Evolutionary conservation across 37 sponge, comb jelly and placozoan species (phyloP).

Genomic region (Halisarca cf. caerulea): DNA sequence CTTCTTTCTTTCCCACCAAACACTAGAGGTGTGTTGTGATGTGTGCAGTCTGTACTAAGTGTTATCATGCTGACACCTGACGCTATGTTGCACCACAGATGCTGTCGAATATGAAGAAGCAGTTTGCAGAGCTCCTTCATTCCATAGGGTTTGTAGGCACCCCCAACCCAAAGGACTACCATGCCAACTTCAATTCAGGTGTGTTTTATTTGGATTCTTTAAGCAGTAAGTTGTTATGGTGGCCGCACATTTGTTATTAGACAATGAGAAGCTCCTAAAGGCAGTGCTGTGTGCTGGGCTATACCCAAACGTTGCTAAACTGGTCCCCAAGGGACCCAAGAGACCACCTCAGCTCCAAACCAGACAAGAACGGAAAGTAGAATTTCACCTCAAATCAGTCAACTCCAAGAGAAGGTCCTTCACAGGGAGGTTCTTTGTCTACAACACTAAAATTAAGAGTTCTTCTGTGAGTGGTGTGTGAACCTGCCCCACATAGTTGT

Average conservation of each 20-base stretch:
- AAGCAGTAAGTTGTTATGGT: not conserved
- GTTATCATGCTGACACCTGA: not conserved
- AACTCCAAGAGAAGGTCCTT: slow-evolving; percentile 45
- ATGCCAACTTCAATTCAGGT: slow-evolving; percentile 69
- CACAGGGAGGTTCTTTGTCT: slow-evolving; percentile 59
- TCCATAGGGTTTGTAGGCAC: slow-evolving; percentile 61
- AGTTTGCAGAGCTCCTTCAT: slow-evolving; percentile 75
- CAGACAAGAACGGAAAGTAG: slow-evolving; percentile 50
- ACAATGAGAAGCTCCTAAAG: slow-evolving; percentile 69
- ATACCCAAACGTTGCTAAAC: slow-evolving; percentile 81
- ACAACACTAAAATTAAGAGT: slow-evolving; percentile 64
- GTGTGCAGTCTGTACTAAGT: not conserved
- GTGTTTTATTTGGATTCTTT: not conserved
- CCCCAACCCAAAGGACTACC: slow-evolving; percentile 39
- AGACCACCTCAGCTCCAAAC: slow-evolving; percentile 66
- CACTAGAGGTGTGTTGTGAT: slow-evolving; percentile 53
- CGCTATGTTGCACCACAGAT: slow-evolving; percentile 32
- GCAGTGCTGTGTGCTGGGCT: slow-evolving; percentile 83
- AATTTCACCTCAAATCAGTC: slow-evolving; percentile 81
- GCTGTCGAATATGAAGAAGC: slow-evolving; percentile 69
- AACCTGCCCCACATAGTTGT: not conserved
- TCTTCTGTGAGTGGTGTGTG: slow-evolving; percentile 23
- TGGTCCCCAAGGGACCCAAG: slow-evolving; percentile 13
- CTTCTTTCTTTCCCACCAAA: slow-evolving; percentile 69
- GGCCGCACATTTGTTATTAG: not conserved